Conservation (phyloP, 2,888 invertebrate species). For the Lasioglossum zephyrum region DNA sequence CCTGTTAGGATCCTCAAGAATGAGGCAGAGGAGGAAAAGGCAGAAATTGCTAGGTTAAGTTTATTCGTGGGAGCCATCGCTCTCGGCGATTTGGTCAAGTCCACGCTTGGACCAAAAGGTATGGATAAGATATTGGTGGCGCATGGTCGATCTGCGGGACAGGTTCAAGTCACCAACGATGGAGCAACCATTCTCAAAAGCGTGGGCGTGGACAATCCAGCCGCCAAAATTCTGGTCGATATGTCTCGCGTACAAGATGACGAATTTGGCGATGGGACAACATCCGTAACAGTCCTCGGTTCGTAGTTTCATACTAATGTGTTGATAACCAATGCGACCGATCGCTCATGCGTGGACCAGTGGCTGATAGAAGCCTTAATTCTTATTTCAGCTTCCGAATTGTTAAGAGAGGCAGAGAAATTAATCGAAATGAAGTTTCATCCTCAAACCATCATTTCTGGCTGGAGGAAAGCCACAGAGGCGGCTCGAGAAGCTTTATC, state of each 20-base stretch:
- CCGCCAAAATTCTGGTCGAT: slow-evolving; percentile 99
- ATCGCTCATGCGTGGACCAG: too few species aligned
- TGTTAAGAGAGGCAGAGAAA: slow-evolving; percentile 97
- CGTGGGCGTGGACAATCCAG: slow-evolving; percentile 99
- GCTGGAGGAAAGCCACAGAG: slow-evolving; percentile 95
- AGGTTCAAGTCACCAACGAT: slow-evolving; percentile 99
- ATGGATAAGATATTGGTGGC: slow-evolving; percentile 97
- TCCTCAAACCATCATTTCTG: slow-evolving; percentile 98
- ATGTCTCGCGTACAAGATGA: slow-evolving; percentile 99
- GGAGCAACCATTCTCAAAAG: slow-evolving; percentile 99
- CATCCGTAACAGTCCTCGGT: slow-evolving; percentile 97
- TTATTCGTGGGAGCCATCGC: slow-evolving; percentile 99
- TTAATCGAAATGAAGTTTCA: slow-evolving; percentile 97
- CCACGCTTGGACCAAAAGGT: slow-evolving; percentile 99
- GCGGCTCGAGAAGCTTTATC: slow-evolving; percentile 94
- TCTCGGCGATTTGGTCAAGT: slow-evolving; percentile 99
- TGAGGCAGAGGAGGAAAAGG: slow-evolving; percentile 99
- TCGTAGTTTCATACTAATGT: slow-evolving; percentile 64
- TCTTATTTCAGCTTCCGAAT: slow-evolving; percentile 91
- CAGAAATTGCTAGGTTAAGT: slow-evolving; percentile 98
- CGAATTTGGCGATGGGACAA: slow-evolving; percentile 99
- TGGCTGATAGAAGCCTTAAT: slow-evolving; percentile 6
- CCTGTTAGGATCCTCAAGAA: slow-evolving; percentile 97
- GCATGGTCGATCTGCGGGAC: slow-evolving; percentile 91
- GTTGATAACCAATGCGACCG: too few species aligned